Percentiles rank a stretch among this genome's conserved stretches.
phyloP scores from a whole-genome alignment of 2,888 invertebrate genomes.

The Aromia moschata region DNA sequence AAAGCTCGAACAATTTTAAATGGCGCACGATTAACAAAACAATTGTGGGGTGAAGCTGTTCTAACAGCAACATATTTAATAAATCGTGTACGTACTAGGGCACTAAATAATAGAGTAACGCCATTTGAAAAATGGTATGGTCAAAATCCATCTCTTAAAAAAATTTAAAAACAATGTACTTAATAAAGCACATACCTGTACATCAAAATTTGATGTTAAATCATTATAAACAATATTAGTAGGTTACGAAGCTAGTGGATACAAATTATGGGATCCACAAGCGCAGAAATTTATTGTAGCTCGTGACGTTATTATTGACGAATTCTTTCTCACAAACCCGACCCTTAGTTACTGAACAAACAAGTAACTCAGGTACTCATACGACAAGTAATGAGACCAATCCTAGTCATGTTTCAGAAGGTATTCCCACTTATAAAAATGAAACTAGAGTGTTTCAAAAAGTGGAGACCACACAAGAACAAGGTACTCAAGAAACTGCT shows the following conservation, averaged over 20 bases:
- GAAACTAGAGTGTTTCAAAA: not conserved
- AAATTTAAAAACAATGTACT: constrained; percentile 20
- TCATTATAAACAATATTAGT: constrained; percentile 29
- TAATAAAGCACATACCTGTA: constrained; percentile 33
- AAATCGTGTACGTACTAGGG: constrained; percentile 55
- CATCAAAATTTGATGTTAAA: constrained; percentile 32
- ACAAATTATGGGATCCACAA: constrained; percentile 53
- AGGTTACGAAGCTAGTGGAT: constrained; percentile 47
- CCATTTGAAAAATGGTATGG: constrained; percentile 57
- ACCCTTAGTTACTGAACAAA: not conserved
- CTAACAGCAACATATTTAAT: constrained; percentile 55
- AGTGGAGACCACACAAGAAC: not conserved
- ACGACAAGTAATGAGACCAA: not conserved
- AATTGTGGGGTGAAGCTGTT: constrained; percentile 58
- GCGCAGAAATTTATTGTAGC: constrained; percentile 48
- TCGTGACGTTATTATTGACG: constrained; percentile 55
- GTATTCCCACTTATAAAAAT: not conserved
- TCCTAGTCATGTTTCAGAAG: not conserved
- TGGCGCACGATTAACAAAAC: constrained; percentile 49
- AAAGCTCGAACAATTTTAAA: constrained; percentile 55
- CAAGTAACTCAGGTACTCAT: not conserved
- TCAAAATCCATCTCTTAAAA: constrained; percentile 52
- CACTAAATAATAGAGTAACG: constrained; percentile 51
- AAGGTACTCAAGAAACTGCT: not conserved
- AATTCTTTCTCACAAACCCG: constrained; percentile 13